Base-by-base conservation (phyloP, 1,140 invertebrate species). In the Panulirus ornatus region DNA sequence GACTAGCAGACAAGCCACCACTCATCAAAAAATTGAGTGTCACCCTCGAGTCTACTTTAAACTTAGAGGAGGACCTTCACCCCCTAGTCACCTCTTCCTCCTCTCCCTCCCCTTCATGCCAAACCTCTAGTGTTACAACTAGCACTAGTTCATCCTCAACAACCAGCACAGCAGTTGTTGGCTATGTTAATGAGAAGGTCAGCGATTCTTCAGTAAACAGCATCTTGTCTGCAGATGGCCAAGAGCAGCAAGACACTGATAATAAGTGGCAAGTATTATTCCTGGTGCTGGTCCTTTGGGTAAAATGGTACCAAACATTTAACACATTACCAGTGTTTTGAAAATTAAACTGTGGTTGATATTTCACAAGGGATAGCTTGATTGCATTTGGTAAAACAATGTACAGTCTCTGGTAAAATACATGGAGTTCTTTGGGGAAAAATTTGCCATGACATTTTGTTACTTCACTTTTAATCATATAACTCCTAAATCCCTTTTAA, bases 1-100 rank as follows among this genome's bases (percentile, higher is more conserved):
- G 96, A 92, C 95, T 97, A 91, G 93, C 94, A 58, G 97, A 97
- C 94, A 97, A 97, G 93, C 97, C 97, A 42, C 97, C 97, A 19
- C 94, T 97, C 92, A 97, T 97, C 94, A 97, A 96, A 93, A 94
- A 96, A 63, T 94, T 97, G 76, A 96, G 96, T 27, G 95, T 97
- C 94, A 96, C 96, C 16, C 94, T 97, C 54, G 95, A 95, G 75
- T 94, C 95, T 86, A 78, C 84, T 36, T 42, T 88, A 16, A 82
- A 84, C 76, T 47, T 91, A 34, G 90, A 87, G 51, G 90, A 91
- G 44, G 89, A 88, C 88, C 89, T 84, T 44, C 86, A 71, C 71
- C 75, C 86, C 44, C 86, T 90, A 78, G 81, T 87, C 83, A 90
- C 82, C 71, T 83, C 91, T 36, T 82, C 81, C 36, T 90, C 79